Conservation (phyloP, 2,797 vertebrate genomes). For the Notoglanidium macrostoma region DNA sequence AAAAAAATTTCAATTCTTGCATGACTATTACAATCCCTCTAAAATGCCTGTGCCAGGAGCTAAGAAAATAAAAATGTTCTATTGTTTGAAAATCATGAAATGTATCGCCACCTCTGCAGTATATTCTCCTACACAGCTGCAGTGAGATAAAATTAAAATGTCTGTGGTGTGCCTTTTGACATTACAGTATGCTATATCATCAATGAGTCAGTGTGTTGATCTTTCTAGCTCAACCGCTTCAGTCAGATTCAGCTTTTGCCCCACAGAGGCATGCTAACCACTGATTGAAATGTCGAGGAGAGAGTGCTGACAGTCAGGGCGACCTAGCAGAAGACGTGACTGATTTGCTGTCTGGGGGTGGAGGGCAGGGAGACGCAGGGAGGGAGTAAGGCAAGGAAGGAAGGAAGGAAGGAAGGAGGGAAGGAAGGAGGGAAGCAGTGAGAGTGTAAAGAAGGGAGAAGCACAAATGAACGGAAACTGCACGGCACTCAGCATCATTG, state of each 20-base stretch:
- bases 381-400: slow-evolving; percentile 7
- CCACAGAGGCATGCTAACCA: slow-evolving; percentile 36
- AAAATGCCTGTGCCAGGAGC: neutral
- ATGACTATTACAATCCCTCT: neutral
- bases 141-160: slow-evolving; percentile 32
- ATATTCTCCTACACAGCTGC: slow-evolving; percentile 38
- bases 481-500: slow-evolving; percentile 40
- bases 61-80: slow-evolving; percentile 15
- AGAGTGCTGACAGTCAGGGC: slow-evolving; percentile 19
- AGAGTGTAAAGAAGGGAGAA: slow-evolving; percentile 26
- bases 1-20: neutral
- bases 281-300: slow-evolving; percentile 52
- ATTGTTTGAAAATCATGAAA: slow-evolving; percentile 33
- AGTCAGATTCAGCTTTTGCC: slow-evolving; percentile 44
- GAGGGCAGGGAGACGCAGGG: slow-evolving; percentile 4
- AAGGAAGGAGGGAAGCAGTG: neutral
- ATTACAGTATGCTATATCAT: slow-evolving; percentile 49
- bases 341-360: slow-evolving; percentile 41
- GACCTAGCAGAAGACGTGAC: slow-evolving; percentile 41
- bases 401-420: neutral
- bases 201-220: slow-evolving; percentile 54
- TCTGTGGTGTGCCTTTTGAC: slow-evolving; percentile 47
- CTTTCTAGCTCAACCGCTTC: slow-evolving; percentile 35
- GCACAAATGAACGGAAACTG: slow-evolving; percentile 49
- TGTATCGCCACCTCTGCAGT: slow-evolving; percentile 52